These are phyloP conservation scores for Perca flavescens DNA, from an alignment of 2,113 vertebrate genomes.

Conservation along the genomic window DNA sequence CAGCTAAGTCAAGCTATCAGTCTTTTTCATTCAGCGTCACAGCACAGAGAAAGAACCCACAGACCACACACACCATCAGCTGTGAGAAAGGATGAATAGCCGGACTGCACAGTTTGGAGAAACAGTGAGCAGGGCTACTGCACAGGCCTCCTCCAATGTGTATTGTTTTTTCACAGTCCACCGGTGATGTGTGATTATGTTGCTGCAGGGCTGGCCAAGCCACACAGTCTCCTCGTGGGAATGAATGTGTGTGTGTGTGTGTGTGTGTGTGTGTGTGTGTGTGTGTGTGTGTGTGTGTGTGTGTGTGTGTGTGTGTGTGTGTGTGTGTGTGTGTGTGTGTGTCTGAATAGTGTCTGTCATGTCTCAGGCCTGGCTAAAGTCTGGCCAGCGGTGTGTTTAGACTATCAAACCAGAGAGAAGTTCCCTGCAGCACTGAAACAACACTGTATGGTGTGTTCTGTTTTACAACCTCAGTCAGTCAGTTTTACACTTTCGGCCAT, in stretches of 20 bases:
- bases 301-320: conserved; percentile 3
- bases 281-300: conserved; percentile 6
- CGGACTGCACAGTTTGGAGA: background rate
- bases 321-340: no score
- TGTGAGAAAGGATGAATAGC: conserved; percentile 20
- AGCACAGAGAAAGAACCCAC: background rate
- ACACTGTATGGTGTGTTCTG: background rate
- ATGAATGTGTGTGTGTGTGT: conserved; percentile 28
- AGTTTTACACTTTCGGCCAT: background rate
- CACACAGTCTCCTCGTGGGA: conserved; percentile 28
- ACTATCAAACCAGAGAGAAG: conserved; percentile 8
- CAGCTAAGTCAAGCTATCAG: background rate
- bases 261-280: conserved; percentile 12
- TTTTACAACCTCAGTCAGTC: background rate
- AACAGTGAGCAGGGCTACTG: conserved; percentile 22
- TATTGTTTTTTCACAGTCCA: conserved; percentile 36
- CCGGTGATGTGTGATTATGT: conserved; percentile 31
- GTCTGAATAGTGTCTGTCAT: conserved; percentile 26
- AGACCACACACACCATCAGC: conserved; percentile 20
- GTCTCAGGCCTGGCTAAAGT: conserved; percentile 33
- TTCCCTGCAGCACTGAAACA: conserved; percentile 3
- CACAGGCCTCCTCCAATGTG: conserved; percentile 17
- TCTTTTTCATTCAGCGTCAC: conserved; percentile 7
- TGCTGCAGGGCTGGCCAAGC: background rate
- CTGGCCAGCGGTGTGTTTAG: conserved; percentile 31